Percentiles rank a stretch among this genome's conserved stretches.
Conservation (phyloP, 1,140 invertebrate genomes). For the Ephestia elutella region DNA sequence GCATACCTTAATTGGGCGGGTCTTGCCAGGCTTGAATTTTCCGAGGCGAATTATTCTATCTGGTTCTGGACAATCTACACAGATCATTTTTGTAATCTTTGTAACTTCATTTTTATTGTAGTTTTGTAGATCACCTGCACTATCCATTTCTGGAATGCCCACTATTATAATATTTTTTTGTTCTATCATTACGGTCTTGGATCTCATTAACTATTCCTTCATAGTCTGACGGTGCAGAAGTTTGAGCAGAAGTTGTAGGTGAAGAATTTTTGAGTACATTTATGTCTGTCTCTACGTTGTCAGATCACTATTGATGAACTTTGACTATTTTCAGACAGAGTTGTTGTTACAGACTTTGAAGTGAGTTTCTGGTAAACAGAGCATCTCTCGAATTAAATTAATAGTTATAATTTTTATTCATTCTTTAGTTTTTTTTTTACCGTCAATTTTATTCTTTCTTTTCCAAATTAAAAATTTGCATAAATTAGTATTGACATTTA, state of each 20-base stretch:
- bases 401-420: too few relatives aligned
- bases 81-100: slow-evolving; percentile 13
- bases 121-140: background rate
- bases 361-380: too few relatives aligned
- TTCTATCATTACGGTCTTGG: slow-evolving; percentile 13
- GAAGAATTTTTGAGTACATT: background rate
- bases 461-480: too few relatives aligned
- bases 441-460: too few relatives aligned
- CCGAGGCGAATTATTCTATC: slow-evolving; percentile 21
- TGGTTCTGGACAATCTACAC: slow-evolving; percentile 15
- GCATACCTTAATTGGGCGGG: slow-evolving; percentile 11
- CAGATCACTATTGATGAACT: too few relatives aligned
- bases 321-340: too few relatives aligned
- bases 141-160: slow-evolving; percentile 13
- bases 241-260: background rate
- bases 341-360: too few relatives aligned
- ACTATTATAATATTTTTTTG: slow-evolving; percentile 21
- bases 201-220: slow-evolving; percentile 20
- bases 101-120: slow-evolving; percentile 9
- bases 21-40: slow-evolving; percentile 16
- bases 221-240: background rate
- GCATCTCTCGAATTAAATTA: too few relatives aligned
- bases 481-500: too few relatives aligned
- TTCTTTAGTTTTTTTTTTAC: too few relatives aligned
- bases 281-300: slow-evolving; percentile 7